phyloP scores from a whole-genome alignment of 1,140 invertebrate species.

The Cataglyphis hispanica region DNA sequence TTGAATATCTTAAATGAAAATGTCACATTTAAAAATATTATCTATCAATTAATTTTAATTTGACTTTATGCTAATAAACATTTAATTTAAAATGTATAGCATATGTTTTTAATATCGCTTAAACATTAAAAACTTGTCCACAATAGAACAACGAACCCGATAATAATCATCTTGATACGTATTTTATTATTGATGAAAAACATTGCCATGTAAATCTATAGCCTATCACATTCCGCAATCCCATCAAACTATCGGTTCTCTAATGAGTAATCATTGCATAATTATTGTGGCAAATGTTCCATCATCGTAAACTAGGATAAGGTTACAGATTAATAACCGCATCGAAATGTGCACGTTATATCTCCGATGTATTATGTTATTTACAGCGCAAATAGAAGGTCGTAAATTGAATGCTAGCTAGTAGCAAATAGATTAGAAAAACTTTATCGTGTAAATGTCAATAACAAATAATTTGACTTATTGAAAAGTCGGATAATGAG shows the following conservation, averaged over 20 bases:
- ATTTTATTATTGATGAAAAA: conserved; percentile 28
- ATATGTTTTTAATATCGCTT: neutral
- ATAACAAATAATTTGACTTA: neutral
- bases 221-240: conserved; percentile 31
- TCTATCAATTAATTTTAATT: neutral
- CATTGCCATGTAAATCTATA: neutral
- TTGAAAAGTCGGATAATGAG: neutral
- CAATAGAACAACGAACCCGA: neutral
- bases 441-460: neutral
- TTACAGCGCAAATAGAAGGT: neutral
- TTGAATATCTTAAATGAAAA: neutral
- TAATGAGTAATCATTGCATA: conserved; percentile 47
- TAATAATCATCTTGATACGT: neutral
- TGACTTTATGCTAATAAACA: neutral
- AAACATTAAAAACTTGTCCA: neutral
- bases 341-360: conserved; percentile 18
- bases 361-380: neutral
- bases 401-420: conserved; percentile 1
- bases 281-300: conserved; percentile 15
- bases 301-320: conserved; percentile 36
- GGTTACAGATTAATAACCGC: conserved; percentile 37
- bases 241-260: conserved; percentile 45
- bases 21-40: neutral
- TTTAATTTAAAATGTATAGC: neutral
- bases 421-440: neutral